A percentile compares a stretch with the other conserved stretches of the same genome.
phyloP scores from a whole-genome alignment of 1,140 invertebrate species.

The Drosophila pandora region DNA sequence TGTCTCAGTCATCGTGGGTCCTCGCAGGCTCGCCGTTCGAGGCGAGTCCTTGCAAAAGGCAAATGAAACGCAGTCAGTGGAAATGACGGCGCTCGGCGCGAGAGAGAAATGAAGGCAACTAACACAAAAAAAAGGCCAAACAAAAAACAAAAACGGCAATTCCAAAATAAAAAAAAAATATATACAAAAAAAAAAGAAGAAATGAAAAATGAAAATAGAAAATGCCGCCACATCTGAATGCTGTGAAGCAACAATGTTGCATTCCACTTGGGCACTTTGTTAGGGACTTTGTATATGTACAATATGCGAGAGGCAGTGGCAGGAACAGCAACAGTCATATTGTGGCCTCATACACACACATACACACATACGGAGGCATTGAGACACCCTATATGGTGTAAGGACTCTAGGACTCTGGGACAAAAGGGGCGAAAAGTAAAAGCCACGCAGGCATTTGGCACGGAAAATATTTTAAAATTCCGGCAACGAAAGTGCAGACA shows the following conservation, averaged over 20 bases:
- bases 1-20: conserved; percentile 28
- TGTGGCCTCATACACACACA: conserved; percentile 37
- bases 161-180: neutral
- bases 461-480: conserved; percentile 79
- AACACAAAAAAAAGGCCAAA: conserved; percentile 41
- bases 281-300: conserved; percentile 49
- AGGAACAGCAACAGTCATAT: conserved; percentile 59
- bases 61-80: conserved; percentile 81
- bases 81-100: conserved; percentile 66
- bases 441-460: conserved; percentile 60
- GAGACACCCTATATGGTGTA: conserved; percentile 3
- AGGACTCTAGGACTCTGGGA: conserved; percentile 33
- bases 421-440: conserved; percentile 70
- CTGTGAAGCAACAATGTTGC: conserved; percentile 81
- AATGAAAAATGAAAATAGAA: conserved; percentile 55
- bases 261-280: conserved; percentile 81
- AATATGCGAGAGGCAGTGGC: conserved; percentile 6
- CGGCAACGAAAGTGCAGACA: conserved; percentile 78
- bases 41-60: conserved; percentile 52
- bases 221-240: conserved; percentile 79
- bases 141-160: conserved; percentile 39
- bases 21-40: conserved; percentile 18
- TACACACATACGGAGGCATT: conserved; percentile 15
- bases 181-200: conserved; percentile 11
- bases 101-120: conserved; percentile 47